phyloP scores from a whole-genome alignment of 2,797 vertebrate genomes.

The Dicrostonyx torquatus region DNA sequence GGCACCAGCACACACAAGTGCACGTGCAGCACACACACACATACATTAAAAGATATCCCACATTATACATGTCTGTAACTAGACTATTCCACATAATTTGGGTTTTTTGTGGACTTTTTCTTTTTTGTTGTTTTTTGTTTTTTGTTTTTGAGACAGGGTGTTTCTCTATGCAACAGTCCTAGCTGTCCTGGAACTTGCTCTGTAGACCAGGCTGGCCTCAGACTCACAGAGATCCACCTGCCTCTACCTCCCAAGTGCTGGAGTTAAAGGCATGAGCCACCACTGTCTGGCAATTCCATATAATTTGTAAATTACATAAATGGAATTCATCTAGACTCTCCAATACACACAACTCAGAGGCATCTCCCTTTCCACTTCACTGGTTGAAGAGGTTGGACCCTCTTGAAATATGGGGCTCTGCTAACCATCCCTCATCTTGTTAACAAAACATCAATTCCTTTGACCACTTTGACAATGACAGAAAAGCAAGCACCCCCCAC shows the following conservation, averaged over 20 bases:
- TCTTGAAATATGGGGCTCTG: background rate
- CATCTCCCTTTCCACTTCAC: background rate
- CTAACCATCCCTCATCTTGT: background rate
- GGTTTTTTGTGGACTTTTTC: no score
- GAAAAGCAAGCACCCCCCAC: background rate
- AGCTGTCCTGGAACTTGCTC: no score
- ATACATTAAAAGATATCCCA: background rate
- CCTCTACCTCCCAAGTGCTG: no score
- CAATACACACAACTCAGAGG: background rate
- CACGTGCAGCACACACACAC: background rate
- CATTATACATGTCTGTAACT: background rate
- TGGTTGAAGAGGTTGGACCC: background rate
- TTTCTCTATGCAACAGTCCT: no score
- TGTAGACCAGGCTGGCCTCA: no score
- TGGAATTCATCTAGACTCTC: background rate
- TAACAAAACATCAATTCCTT: slow-evolving; percentile 29
- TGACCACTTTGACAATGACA: background rate
- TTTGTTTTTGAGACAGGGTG: no score
- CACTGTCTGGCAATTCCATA: no score
- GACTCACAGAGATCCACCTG: no score
- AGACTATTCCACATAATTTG: no score
- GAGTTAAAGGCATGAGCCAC: no score
- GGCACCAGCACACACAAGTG: background rate
- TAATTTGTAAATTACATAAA: background rate
- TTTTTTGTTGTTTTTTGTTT: no score